phyloP scores from a whole-genome alignment of 2,888 invertebrate genomes.

The Argyra leucocephala region DNA sequence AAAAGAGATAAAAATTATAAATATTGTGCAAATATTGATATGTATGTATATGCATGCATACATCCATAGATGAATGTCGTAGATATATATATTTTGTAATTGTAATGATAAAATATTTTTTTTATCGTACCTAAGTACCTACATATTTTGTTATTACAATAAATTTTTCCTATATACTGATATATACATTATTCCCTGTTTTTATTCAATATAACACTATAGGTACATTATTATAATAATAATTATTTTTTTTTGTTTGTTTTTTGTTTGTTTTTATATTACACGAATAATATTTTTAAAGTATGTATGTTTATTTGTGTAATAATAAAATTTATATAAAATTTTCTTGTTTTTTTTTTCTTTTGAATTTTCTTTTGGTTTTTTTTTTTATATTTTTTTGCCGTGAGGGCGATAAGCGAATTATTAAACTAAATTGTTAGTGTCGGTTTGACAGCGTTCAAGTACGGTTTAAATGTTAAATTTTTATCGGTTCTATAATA shows the following conservation, averaged over 20 bases:
- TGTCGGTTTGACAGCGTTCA: slow-evolving; percentile 29
- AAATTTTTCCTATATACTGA: too few relatives aligned
- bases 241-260: background rate
- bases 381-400: background rate
- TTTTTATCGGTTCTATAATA: background rate
- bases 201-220: too few relatives aligned
- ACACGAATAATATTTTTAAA: too few relatives aligned
- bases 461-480: slow-evolving; percentile 22
- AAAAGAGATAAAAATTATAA: too few relatives aligned
- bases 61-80: too few relatives aligned
- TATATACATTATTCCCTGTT: too few relatives aligned
- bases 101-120: too few relatives aligned
- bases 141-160: too few relatives aligned
- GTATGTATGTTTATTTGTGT: background rate
- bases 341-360: background rate
- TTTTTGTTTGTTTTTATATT: background rate
- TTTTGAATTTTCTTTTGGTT: background rate
- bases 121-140: too few relatives aligned
- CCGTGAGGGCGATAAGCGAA: slow-evolving; percentile 15
- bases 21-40: too few relatives aligned
- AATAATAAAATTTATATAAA: background rate
- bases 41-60: too few relatives aligned
- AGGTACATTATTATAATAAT: background rate
- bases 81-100: too few relatives aligned
- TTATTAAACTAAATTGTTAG: slow-evolving; percentile 24